phyloP scores from a whole-genome alignment of 2,888 invertebrate species.

The Chrysolina oricalcia region DNA sequence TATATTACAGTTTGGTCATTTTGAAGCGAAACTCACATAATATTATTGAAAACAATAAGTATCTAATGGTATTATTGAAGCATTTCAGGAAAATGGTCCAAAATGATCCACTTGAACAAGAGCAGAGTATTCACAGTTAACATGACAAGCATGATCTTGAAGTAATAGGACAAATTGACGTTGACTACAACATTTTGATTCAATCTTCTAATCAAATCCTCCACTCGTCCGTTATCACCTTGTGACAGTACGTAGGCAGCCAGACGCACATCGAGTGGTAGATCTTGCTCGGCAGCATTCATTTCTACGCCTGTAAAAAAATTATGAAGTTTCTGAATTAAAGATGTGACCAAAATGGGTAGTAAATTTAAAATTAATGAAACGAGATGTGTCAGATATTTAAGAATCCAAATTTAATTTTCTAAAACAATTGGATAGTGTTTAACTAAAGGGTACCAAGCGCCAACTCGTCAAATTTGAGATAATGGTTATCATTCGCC shows the following conservation, averaged over 20 bases:
- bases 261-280: constrained; percentile 38
- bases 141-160: constrained; percentile 60
- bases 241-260: constrained; percentile 53
- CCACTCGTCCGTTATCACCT: constrained; percentile 56
- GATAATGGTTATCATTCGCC: no score
- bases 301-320: background rate
- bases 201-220: constrained; percentile 52
- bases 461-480: no score
- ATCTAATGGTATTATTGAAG: background rate
- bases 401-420: no score
- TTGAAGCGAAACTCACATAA: no score
- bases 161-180: constrained; percentile 59
- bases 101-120: constrained; percentile 57
- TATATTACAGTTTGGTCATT: no score
- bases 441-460: no score
- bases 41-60: background rate
- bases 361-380: no score
- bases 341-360: no score
- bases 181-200: constrained; percentile 58
- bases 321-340: background rate
- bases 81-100: constrained; percentile 49
- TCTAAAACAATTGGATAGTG: no score
- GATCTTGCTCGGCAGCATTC: constrained; percentile 29
- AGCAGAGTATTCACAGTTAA: constrained; percentile 58
- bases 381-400: no score